A percentile compares a stretch with the other conserved stretches of the same genome.
phyloP scores from a whole-genome alignment of 2,113 vertebrate genomes.

The Erythrolamprus reginae region DNA sequence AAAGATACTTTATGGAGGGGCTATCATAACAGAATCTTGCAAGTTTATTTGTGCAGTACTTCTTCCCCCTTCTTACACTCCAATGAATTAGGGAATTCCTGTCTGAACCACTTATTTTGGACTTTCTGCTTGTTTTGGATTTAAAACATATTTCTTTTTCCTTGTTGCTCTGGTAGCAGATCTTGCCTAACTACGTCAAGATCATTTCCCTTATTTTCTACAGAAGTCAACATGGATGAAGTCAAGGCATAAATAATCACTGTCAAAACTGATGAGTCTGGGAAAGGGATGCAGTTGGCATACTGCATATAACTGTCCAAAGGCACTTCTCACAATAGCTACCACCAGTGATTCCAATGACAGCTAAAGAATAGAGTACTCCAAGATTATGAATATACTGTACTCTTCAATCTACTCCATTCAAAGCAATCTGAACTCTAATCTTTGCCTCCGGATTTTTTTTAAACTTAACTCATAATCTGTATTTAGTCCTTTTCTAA shows the following conservation, averaged over 20 bases:
- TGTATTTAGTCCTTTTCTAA: neutral
- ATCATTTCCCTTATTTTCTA: neutral
- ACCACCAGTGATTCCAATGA: neutral
- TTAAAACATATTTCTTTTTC: neutral
- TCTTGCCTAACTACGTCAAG: neutral
- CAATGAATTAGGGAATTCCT: neutral
- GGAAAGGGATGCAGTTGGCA: neutral
- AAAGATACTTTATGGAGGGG: neutral
- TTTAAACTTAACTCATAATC: neutral
- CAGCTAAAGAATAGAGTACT: neutral
- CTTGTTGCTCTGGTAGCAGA: neutral
- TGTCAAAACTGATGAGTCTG: neutral
- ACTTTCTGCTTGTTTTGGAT: neutral
- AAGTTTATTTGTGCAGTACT: neutral
- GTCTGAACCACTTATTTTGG: neutral
- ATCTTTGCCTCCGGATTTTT: neutral
- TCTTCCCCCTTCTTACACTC: neutral
- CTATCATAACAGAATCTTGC: neutral
- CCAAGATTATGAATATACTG: neutral
- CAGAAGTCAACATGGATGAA: neutral
- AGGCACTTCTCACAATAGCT: neutral
- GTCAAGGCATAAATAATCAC: neutral
- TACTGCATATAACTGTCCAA: neutral
- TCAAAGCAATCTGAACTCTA: neutral
- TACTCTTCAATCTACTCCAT: neutral